These are phyloP conservation scores for Puma concolor DNA, from an alignment of 2,113 vertebrate species.

Conservation along the genomic window DNA sequence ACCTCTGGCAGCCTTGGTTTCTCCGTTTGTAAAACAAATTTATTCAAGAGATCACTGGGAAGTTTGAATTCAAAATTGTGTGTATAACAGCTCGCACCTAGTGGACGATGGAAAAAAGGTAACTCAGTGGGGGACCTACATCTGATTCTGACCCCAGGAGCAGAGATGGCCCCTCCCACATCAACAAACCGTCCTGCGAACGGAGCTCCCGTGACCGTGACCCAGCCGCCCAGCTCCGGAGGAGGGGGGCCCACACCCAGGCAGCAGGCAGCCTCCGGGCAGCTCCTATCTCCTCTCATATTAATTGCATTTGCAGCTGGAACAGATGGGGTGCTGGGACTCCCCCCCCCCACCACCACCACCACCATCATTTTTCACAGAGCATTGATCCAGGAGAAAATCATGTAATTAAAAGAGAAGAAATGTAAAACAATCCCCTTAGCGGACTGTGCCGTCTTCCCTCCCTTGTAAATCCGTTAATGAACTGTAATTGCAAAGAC, in stretches of 20 bases:
- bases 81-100: not conserved
- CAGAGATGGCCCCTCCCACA: not conserved
- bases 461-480: slow-evolving; percentile 70
- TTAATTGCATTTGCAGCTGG: not conserved
- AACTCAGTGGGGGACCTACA: not conserved
- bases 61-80: not conserved
- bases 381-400: slow-evolving; percentile 61
- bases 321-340: not conserved
- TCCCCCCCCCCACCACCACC: not conserved
- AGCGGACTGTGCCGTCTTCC: slow-evolving; percentile 19
- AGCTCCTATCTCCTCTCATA: not conserved
- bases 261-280: not conserved
- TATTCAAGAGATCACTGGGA: not conserved
- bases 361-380: not conserved
- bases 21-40: not conserved
- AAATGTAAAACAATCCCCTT: slow-evolving; percentile 61
- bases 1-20: not conserved
- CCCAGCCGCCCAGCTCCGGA: not conserved
- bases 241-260: accelerated
- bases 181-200: accelerated
- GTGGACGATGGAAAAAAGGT: not conserved
- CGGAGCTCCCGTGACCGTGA: not conserved
- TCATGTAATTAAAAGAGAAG: slow-evolving; percentile 56
- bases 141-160: not conserved
- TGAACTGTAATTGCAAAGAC: slow-evolving; percentile 73